Conservation (phyloP, 2,113 vertebrate species). For the Pteropus alecto region DNA sequence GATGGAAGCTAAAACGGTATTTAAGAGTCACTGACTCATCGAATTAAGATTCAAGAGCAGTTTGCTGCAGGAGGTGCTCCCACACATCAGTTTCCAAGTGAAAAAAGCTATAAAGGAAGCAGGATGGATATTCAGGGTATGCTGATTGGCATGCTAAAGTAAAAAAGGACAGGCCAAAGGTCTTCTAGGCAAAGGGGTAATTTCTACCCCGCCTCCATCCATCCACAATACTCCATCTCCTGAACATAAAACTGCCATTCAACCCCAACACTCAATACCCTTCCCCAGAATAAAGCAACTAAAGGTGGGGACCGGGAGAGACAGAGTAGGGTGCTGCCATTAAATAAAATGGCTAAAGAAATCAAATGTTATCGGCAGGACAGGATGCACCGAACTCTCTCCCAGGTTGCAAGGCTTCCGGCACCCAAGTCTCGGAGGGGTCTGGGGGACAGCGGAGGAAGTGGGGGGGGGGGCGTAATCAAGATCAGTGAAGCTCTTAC, state of each 20-base stretch:
- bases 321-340: neutral
- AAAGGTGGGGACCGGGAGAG: neutral
- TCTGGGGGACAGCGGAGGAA: neutral
- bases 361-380: neutral
- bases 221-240: neutral
- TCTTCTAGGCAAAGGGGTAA: neutral
- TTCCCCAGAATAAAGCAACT: neutral
- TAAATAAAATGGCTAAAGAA: neutral
- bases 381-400: neutral
- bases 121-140: slow-evolving; percentile 32
- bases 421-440: neutral
- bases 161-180: neutral
- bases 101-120: slow-evolving; percentile 73
- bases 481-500: slow-evolving; percentile 85
- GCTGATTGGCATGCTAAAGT: neutral
- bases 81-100: slow-evolving; percentile 80
- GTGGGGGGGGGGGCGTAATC: neutral
- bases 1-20: slow-evolving; percentile 79
- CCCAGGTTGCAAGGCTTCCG: slow-evolving; percentile 31
- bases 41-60: slow-evolving; percentile 84
- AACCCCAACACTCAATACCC: neutral
- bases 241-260: neutral
- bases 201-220: neutral
- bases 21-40: slow-evolving; percentile 86
- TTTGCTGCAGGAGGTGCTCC: slow-evolving; percentile 84